Base-by-base conservation (phyloP, 2,113 vertebrate genomes). In the Atractosteus spatula region DNA sequence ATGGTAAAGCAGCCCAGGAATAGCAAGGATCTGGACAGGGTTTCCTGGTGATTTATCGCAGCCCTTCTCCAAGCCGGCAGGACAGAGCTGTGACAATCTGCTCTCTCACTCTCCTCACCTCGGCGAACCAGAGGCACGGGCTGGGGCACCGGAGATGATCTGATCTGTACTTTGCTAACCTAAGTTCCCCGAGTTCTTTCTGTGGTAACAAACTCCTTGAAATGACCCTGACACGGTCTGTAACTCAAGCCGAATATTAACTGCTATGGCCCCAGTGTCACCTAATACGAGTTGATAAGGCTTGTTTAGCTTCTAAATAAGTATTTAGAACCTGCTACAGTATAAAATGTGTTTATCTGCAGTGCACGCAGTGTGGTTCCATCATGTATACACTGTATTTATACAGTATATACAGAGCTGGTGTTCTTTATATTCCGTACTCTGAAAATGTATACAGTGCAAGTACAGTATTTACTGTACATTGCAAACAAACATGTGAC, bases 361-460 rank as follows among this genome's bases (percentile, higher is more conserved):
- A 56, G 56, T 44, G 67, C 5, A 56, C 66, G 59, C 59, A 43
- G 5, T 16, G 29, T 1, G 51, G 62, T 67, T 63, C 67, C 55
- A 10, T n/a, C 76, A 63, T 61, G 63, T 61, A 63, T 12, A 63
- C 51, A 66, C 70, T 44, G 29, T 29, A 29, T 29, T 2, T 29
- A 29, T 29, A 29, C 29, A 29, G 29, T 29, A 29, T 29, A 29
- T 29, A 29, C 29, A 1, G 16, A 72, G 74, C 76, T 81, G 72
- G 67, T 76, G 74, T 79, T 76, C 79, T 61, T 59, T 8, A 29
- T 68, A 76, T 77, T 51, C 72, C 65, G 68, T 42, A 56, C 75
- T 70, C 68, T 56, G 75, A 75, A 82, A 79, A 72, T 68, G 79
- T 83, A 73, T 79, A 71, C 78, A 79, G 75, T 81, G 79, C 81